Evolutionary conservation across 2,888 invertebrate genomes (phyloP), one percentile per base, ranked within the genome.

Genomic region (Acrobasis repandana): DNA sequence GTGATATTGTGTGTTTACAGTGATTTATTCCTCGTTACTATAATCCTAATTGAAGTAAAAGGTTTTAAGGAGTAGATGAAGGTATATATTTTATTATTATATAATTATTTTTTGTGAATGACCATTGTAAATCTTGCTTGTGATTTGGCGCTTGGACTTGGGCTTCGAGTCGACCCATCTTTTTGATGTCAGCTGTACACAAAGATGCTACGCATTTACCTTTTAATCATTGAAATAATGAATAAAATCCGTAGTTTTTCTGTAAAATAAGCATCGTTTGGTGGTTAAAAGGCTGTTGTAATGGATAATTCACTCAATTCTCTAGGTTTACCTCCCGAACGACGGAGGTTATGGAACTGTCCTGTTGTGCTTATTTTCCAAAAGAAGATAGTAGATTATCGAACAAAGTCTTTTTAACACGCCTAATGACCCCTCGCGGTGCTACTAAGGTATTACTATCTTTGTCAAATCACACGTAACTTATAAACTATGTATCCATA

Each of bases 21-120:
- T 93, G 91, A 86, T 82, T 86, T 85, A 83, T 79, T 85, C 77
- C 82, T 75, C 77, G 79, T 82, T 84, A 82, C 74, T 86, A 83
- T 88, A 89, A 86, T 90, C 89, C 83, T 83, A 82, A 80, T 88
- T 82, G 80, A 83, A 88, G 90, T 86, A 77, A 77, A 87, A 82
- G 80, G 82, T 86, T 87, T 83, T 83, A 81, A 93, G 93, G 93
- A 93, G 94, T 94, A 94, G 94, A 94, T 94, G 94, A 94, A 94
- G 94, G 94, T 94, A 87, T 74, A 74, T 79, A 70, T 67, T 65
- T 67, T 62, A 67, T 67, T 70, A 67, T 69, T 68, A 28, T 54
- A 67, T 67, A 61, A 56, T 77, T 73, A 76, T 76, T 78, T 80
- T 34, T 62, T 65, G 56, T 68, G 59, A 65, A 61, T 64, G 64